Evolutionary conservation across 2,797 vertebrate genomes (phyloP).

Genomic region (Hydrolagus colliei): DNA sequence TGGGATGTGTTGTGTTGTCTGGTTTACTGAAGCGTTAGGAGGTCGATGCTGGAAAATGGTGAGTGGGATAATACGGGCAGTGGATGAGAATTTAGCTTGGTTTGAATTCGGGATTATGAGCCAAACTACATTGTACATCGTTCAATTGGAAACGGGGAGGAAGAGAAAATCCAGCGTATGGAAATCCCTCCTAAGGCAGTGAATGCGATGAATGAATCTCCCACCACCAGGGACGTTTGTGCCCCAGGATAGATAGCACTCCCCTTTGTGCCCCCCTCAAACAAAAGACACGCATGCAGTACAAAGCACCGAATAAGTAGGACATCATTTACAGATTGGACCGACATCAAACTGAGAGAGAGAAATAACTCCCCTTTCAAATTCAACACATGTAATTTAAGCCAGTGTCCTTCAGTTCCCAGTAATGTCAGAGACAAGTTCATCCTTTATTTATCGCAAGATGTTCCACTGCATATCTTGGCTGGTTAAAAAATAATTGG

Average conservation of each 20-base stretch:
- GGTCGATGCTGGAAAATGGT: not conserved
- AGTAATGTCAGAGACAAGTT: not conserved
- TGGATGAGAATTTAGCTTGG: not conserved
- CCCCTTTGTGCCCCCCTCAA: no score
- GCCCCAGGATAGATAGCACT: not conserved
- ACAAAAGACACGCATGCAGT: no score
- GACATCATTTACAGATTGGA: no score
- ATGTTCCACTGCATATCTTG: no score
- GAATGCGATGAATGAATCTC: not conserved
- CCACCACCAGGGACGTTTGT: not conserved
- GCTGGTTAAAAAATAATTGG: not conserved
- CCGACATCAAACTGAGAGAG: no score
- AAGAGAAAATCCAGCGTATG: not conserved
- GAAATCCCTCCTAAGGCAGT: not conserved
- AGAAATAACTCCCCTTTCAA: no score
- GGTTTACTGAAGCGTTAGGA: not conserved
- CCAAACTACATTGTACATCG: not conserved
- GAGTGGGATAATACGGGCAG: not conserved
- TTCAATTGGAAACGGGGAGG: not conserved
- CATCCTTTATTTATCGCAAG: not conserved
- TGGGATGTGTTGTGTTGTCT: constrained; percentile 35
- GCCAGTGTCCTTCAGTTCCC: no score
- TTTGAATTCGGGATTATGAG: not conserved
- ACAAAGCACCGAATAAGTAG: no score
- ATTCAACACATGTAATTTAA: no score